phyloP scores from a whole-genome alignment of 2,888 invertebrate species.

The Diaphora mendica region DNA sequence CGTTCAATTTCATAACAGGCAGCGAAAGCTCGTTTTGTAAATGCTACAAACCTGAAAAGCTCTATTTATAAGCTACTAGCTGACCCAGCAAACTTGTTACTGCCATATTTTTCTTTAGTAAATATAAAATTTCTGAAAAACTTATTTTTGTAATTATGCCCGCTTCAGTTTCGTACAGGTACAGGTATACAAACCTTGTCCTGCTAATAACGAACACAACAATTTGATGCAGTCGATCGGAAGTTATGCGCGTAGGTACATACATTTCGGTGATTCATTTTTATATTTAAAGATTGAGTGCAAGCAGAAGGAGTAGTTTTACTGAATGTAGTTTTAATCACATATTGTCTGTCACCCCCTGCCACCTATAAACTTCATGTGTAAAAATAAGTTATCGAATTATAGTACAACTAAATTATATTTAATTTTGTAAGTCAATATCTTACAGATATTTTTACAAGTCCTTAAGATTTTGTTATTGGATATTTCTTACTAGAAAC shows the following conservation, averaged over 20 bases:
- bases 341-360: conserved; percentile 16
- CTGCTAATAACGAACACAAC: too few relatives aligned
- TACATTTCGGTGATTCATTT: too few relatives aligned
- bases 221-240: too few relatives aligned
- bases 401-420: background rate
- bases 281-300: conserved; percentile 2
- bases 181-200: too few relatives aligned
- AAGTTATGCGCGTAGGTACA: too few relatives aligned
- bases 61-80: conserved; percentile 9
- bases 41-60: conserved; percentile 30
- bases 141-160: too few relatives aligned
- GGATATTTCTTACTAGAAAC: conserved; percentile 20
- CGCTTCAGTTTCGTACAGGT: too few relatives aligned
- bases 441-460: too few relatives aligned
- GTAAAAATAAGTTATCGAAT: conserved; percentile 19
- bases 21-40: conserved; percentile 27
- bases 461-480: conserved; percentile 5
- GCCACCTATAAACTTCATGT: conserved; percentile 10
- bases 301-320: background rate
- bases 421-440: background rate
- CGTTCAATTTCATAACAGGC: conserved; percentile 18
- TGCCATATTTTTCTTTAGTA: too few relatives aligned
- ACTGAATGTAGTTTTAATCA: conserved; percentile 31
- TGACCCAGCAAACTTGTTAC: too few relatives aligned
- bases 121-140: too few relatives aligned